Evolutionary conservation across 2,797 vertebrate genomes (phyloP).

Genomic region (Hydrolagus colliei): DNA sequence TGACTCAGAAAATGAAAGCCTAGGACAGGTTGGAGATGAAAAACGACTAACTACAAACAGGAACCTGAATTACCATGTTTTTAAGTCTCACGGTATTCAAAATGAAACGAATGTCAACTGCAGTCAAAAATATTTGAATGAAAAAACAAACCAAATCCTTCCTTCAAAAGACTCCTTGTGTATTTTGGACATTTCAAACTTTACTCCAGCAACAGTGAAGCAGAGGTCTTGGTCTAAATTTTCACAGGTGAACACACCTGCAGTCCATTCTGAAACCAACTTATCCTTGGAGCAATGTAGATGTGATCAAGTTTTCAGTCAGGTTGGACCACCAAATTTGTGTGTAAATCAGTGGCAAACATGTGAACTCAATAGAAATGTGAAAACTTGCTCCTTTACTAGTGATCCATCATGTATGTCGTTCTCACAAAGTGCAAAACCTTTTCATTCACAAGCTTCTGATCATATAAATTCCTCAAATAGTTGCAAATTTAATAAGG

Average conservation of each 20-base stretch:
- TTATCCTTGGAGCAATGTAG: conserved; percentile 69
- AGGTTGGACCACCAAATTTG: background rate
- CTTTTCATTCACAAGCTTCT: conserved; percentile 7
- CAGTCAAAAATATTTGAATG: conserved; percentile 95
- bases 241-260: conserved; percentile 91
- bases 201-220: conserved; percentile 96
- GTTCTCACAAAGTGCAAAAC: background rate
- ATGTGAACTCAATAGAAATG: conserved; percentile 70
- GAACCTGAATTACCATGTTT: conserved; percentile 90
- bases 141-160: conserved; percentile 90
- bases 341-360: background rate
- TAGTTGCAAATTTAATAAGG: conserved; percentile 20
- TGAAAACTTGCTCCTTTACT: conserved; percentile 53
- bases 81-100: conserved; percentile 82
- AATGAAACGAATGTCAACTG: conserved; percentile 90
- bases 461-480: conserved; percentile 9
- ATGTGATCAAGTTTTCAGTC: conserved; percentile 53
- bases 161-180: conserved; percentile 92
- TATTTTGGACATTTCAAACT: conserved; percentile 98
- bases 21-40: background rate
- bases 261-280: conserved; percentile 85
- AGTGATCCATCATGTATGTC: conserved; percentile 24
- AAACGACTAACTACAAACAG: conserved; percentile 74
- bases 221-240: conserved; percentile 91
- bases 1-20: background rate